Percentiles rank a stretch among this genome's conserved stretches.
Evolutionary conservation across 92 coral and sea anemone genomes (phyloP).

Genomic region (Porites evermanni): DNA sequence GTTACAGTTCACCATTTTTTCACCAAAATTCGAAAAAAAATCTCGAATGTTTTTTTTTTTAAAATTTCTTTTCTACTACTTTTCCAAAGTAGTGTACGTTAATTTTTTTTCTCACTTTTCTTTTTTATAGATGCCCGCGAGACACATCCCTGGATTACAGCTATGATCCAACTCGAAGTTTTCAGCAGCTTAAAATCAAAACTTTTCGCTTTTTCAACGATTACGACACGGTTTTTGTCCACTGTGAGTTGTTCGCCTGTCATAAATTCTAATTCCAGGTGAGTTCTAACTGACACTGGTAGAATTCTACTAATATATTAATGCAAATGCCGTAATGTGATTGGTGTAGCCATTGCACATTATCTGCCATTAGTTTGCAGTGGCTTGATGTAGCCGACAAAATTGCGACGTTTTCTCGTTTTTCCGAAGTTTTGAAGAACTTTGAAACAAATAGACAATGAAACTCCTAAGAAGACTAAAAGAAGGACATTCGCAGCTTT

Average conservation of each 20-base stretch:
- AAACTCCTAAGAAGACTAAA: constrained; percentile 17
- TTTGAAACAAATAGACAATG: constrained; percentile 17
- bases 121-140: constrained; percentile 37
- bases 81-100: no score
- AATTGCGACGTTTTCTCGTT: constrained; percentile 20
- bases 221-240: constrained; percentile 31
- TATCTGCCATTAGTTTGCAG: constrained; percentile 34
- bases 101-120: no score
- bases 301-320: no score
- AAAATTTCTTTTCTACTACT: no score
- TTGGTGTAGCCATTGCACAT: constrained; percentile 3
- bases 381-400: constrained; percentile 23
- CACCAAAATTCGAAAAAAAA: no score
- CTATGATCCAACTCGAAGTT: constrained; percentile 14
- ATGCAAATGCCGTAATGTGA: neutral
- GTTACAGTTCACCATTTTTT: no score
- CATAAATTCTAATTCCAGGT: constrained; percentile 42
- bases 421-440: constrained; percentile 28
- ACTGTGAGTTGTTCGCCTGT: constrained; percentile 50
- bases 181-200: constrained; percentile 31
- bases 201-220: constrained; percentile 39
- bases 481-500: constrained; percentile 32
- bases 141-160: constrained; percentile 49
- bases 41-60: no score
- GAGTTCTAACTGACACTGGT: no score